Evolutionary conservation across 2,113 vertebrate genomes (phyloP).

Genomic region (Trogon melanurus): DNA sequence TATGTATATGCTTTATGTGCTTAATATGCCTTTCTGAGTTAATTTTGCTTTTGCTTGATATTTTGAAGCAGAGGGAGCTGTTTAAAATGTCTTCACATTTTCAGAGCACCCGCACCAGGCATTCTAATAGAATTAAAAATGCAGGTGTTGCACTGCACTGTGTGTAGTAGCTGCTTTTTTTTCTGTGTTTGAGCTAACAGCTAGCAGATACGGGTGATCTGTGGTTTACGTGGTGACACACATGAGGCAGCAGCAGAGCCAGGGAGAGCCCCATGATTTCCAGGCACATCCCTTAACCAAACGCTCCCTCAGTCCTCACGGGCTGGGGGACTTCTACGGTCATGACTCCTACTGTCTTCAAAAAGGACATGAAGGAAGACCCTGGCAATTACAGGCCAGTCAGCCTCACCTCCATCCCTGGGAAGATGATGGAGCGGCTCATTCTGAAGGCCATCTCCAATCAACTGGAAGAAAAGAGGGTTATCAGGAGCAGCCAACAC

Average conservation of each 20-base stretch:
- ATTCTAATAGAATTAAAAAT: background rate
- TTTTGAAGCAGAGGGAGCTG: background rate
- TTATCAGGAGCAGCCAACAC: too few relatives aligned
- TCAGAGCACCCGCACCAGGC: background rate
- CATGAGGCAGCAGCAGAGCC: background rate
- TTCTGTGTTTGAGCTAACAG: background rate
- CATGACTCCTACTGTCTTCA: too few relatives aligned
- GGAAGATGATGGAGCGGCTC: too few relatives aligned
- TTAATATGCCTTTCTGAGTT: background rate
- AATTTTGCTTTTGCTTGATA: background rate
- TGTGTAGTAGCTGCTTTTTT: background rate
- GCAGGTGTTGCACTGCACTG: background rate
- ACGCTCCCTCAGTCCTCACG: fast-evolving
- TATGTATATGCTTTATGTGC: background rate
- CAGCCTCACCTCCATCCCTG: too few relatives aligned
- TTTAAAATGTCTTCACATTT: background rate
- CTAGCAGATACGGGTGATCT: background rate
- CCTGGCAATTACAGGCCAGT: too few relatives aligned
- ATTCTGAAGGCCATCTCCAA: too few relatives aligned
- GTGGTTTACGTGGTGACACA: background rate
- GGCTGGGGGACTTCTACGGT: background rate
- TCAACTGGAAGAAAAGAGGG: too few relatives aligned
- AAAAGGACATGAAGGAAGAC: too few relatives aligned
- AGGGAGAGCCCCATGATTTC: background rate
- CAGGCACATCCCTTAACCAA: background rate